These are phyloP conservation scores for Cariama cristata DNA, from an alignment of 2,113 vertebrate species.

Conservation along the genomic window DNA sequence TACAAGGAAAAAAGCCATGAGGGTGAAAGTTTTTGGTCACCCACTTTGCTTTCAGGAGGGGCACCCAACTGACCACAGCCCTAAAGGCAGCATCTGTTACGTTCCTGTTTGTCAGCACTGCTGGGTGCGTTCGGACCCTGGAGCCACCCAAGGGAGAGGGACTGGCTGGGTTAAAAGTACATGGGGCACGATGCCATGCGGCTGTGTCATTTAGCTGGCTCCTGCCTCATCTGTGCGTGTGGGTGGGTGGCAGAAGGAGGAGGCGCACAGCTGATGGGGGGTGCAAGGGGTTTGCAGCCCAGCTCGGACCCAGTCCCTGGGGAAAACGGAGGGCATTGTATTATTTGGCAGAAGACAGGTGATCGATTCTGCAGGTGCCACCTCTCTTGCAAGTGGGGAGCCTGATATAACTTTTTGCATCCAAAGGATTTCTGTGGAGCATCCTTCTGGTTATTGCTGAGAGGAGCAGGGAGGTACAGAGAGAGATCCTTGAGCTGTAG, in stretches of 20 bases:
- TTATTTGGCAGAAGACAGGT: not conserved
- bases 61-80: not conserved
- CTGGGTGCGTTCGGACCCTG: not conserved
- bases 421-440: not conserved
- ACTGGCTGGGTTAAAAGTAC: not conserved
- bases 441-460: not conserved
- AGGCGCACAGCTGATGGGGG: not conserved
- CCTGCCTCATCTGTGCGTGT: not conserved
- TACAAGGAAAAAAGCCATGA: not conserved
- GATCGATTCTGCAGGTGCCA: not conserved
- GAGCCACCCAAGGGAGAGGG: not conserved
- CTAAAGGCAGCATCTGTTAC: not conserved
- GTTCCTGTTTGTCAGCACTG: not conserved
- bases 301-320: not conserved
- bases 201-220: not conserved
- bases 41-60: not conserved
- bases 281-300: not conserved
- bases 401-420: not conserved
- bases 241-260: not conserved
- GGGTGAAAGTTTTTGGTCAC: not conserved
- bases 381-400: not conserved
- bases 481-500: not conserved
- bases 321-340: accelerated
- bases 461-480: not conserved
- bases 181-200: not conserved